Evolutionary conservation across 2,113 vertebrate genomes (phyloP), one percentile per base, ranked within the genome.

Genomic region (Sapayoa aenigma): DNA sequence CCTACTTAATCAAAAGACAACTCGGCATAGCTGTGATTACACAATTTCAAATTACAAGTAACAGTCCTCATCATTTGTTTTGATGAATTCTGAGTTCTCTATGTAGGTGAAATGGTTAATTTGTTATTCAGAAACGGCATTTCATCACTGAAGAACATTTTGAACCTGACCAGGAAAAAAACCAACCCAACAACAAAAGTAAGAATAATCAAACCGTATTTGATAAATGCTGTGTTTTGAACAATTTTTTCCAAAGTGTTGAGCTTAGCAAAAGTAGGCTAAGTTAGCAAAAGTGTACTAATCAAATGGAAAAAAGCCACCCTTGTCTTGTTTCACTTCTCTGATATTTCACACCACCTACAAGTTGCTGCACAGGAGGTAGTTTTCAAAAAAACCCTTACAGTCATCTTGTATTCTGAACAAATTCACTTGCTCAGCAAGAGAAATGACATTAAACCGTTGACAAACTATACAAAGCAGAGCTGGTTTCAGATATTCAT

Each of bases 401-500:
- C 46, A 85, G 31, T 53, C 0, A 1, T 67, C 97, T 95, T 94
- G 89, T 95, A 96, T 96, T 96, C 94, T 71, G 93, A 85, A 93
- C 52, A 91, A 95, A 97, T 93, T 90, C 83, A 81, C 69, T 90
- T 95, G 79, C 83, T 97, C 89, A 95, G 93, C 91, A 94, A 93
- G 82, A 95, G 73, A 66, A 93, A 95, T 76, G 35, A 76, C 86
- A 92, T 90, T 90, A 96, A 91, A 82, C 72, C 84, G 77, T 87
- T 35, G 71, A 88, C 91, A 95, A 91, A 84, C 90, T 75, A 78
- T 18, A 91, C 81, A 93, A 95, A 91, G 89, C 84, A 80, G 59
- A 87, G 81, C 46, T 85, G 35, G 71, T 94, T 92, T 89, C 81
- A 93, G 84, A 94, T 91, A 93, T 92, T 94, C 89, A 55, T 85